A percentile compares a stretch with the other conserved stretches of the same genome.
Conservation (phyloP, 2,113 vertebrate genomes). For the Bucco capensis region DNA sequence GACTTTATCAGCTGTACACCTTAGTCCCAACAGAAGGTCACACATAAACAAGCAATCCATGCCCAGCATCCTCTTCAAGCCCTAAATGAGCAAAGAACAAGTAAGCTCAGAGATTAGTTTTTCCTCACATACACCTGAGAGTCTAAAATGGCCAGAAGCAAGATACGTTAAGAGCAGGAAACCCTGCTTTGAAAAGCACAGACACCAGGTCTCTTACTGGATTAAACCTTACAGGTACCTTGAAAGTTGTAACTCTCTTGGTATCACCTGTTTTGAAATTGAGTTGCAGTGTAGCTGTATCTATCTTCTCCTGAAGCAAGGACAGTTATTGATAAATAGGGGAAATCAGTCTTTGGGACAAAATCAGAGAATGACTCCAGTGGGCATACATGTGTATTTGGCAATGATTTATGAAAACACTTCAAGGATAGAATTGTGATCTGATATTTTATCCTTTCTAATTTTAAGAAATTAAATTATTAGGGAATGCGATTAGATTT, state of each 20-base stretch:
- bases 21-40: not conserved
- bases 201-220: not conserved
- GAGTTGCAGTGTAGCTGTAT: not conserved
- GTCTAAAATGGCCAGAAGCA: rapidly evolving
- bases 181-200: not conserved
- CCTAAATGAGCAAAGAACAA: not conserved
- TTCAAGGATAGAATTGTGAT: not conserved
- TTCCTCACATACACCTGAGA: not conserved
- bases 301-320: not conserved
- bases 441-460: not conserved
- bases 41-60: not conserved
- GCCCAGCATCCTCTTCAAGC: not conserved
- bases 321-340: not conserved
- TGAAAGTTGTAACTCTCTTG: not conserved
- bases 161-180: not conserved
- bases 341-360: not conserved
- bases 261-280: not conserved
- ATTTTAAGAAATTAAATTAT: not conserved
- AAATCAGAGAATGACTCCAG: not conserved
- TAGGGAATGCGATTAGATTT: not conserved
- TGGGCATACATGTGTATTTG: rapidly evolving
- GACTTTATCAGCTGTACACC: not conserved
- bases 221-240: not conserved
- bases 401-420: not conserved
- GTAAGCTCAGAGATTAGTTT: not conserved